Conservation (phyloP, 2,797 vertebrate genomes). For the Pangasius djambal region DNA sequence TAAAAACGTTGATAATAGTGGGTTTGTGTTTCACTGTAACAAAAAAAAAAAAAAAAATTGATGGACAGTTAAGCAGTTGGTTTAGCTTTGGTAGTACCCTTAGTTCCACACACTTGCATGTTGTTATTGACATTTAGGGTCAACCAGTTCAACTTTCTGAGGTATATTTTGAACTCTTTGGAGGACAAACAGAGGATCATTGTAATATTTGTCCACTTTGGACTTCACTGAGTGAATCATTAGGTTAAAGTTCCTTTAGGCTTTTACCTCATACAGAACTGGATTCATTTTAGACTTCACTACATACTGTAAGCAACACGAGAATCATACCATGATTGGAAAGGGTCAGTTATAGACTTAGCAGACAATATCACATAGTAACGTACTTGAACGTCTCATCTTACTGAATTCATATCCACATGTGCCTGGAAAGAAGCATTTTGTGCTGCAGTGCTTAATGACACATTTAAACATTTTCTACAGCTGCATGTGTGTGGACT, state of each 20-base stretch:
- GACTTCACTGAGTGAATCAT: neutral
- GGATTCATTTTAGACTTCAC: neutral
- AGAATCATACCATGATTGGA: neutral
- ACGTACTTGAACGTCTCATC: neutral
- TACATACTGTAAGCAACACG: neutral
- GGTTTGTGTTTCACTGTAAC: neutral
- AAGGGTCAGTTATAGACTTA: slow-evolving; percentile 23
- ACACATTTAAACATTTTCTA: neutral
- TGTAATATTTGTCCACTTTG: neutral
- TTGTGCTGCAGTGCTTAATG: neutral
- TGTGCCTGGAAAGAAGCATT: slow-evolving; percentile 24
- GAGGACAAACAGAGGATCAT: neutral
- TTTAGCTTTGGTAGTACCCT: neutral
- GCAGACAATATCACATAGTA: slow-evolving; percentile 13
- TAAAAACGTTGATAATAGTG: neutral
- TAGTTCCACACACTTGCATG: neutral
- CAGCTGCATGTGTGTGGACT: neutral
- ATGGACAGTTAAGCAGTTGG: neutral
- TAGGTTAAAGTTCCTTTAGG: neutral
- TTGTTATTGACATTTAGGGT: neutral
- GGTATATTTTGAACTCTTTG: neutral
- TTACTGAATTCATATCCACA: slow-evolving; percentile 29
- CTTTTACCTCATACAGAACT: neutral
- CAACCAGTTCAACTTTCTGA: neutral
- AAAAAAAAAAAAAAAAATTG: neutral